Base-by-base conservation (phyloP, 1,140 invertebrate genomes). In the Hetaerina americana region DNA sequence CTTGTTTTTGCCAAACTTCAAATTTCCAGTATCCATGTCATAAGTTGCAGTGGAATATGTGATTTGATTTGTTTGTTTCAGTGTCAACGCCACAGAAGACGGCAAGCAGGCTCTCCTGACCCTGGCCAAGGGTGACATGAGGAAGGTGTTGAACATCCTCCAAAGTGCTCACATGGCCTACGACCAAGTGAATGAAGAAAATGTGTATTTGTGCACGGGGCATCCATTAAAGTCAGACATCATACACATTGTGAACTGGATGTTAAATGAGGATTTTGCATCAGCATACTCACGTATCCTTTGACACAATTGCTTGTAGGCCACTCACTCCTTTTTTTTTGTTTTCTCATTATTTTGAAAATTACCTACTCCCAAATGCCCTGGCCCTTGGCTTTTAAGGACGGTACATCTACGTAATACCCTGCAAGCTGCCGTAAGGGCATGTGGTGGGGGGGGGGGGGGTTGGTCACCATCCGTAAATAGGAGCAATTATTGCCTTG, bases 121-220 rank as follows among this genome's bases (percentile, higher is more conserved):
- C 8, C 83, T 99, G 1, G 92, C 94, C 1, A 89, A 89, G 73
- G 98, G 98, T n/a, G 97, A 99, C 82, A 99, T 99, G 98, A 86
- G 98, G 77, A 95, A 93, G 82, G 93, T 97, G 12, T 79, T 99
- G 2, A 99, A 99, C 83, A 92, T 98, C 70, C 83, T 99, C 27
- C 93, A 99, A 84, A 96, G 94, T 82, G 93, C 96, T 73, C 89
- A 89, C 68, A 84, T 91, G 81, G 95, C 96, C 6, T 96, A 90
- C 81, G 89, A 92, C 76, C 81, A 85, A 73, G 92, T 98, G 0
- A 93, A 88, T 75, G 95, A 97, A 83, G 89, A 95, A 73, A 94
- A 90, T 81, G 96, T 99, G 1, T 99, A 99, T 80, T 89, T 88
- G 5, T 99, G 97, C 82, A 95, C 98, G 24, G 97, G 97, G 0